Evolutionary conservation across 2,113 vertebrate genomes (phyloP).

Genomic region (Meles meles): DNA sequence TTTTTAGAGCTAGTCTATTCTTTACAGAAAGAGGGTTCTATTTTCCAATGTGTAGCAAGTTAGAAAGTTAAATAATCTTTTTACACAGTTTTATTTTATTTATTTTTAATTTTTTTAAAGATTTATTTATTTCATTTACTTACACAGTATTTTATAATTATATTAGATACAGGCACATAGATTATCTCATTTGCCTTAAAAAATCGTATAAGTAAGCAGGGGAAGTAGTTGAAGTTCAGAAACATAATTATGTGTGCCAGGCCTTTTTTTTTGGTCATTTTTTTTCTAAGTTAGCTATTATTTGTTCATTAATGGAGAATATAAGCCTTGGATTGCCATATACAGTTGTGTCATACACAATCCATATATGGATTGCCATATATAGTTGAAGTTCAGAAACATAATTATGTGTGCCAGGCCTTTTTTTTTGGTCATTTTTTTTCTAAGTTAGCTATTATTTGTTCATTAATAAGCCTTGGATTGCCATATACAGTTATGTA

Average conservation of each 20-base stretch:
- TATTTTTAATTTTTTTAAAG: not conserved
- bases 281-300: not conserved
- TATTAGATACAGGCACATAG: not conserved
- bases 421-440: not conserved
- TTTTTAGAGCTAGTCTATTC: not conserved
- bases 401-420: not conserved
- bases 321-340: not conserved
- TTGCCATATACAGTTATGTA: not conserved
- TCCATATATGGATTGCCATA: too few relatives aligned
- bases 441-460: not conserved
- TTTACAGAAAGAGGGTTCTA: not conserved
- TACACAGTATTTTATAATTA: not conserved
- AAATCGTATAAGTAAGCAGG: not conserved
- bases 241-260: not conserved
- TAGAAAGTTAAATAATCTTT: not conserved
- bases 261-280: not conserved
- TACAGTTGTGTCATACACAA: accelerated
- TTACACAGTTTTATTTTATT: not conserved
- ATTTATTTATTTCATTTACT: not conserved
- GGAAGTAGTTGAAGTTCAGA: not conserved
- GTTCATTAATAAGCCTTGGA: not conserved
- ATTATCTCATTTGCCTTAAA: not conserved
- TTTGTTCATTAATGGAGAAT: not conserved
- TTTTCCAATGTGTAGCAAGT: not conserved
- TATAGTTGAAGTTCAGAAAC: too few relatives aligned